Evolutionary conservation across 2,113 vertebrate species (phyloP).

Genomic region (Amblyornis subalaris): DNA sequence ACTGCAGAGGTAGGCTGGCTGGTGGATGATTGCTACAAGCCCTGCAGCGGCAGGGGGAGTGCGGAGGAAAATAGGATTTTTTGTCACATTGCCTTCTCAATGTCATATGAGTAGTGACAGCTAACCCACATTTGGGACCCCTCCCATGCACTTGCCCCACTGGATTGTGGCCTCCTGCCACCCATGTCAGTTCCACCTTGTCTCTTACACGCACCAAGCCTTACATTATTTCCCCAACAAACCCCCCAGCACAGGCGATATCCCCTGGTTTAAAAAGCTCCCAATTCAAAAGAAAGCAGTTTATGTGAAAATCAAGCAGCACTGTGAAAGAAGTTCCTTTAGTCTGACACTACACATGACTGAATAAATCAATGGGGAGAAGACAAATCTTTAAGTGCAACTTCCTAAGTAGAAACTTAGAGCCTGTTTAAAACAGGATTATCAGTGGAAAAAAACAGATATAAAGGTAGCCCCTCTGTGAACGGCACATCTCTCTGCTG

Average conservation of each 20-base stretch:
- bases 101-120: not conserved
- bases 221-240: accelerated
- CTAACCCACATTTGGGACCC: not conserved
- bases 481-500: accelerated
- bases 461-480: not conserved
- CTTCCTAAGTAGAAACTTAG: not conserved
- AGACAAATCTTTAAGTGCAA: not conserved
- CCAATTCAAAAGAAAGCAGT: not conserved
- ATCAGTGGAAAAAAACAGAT: not conserved
- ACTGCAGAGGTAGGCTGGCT: not conserved
- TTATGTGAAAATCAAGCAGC: not conserved
- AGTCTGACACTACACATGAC: not conserved
- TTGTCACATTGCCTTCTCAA: not conserved
- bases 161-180: not conserved
- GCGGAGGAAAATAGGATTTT: accelerated
- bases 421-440: not conserved
- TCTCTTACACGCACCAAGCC: not conserved
- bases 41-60: accelerated
- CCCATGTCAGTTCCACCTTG: not conserved
- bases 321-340: not conserved
- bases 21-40: accelerated
- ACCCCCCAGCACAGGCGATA: not conserved
- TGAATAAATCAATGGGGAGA: not conserved
- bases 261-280: not conserved
- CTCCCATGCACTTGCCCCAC: not conserved